phyloP scores from a whole-genome alignment of 2,113 vertebrate species.

The Esox niger region DNA sequence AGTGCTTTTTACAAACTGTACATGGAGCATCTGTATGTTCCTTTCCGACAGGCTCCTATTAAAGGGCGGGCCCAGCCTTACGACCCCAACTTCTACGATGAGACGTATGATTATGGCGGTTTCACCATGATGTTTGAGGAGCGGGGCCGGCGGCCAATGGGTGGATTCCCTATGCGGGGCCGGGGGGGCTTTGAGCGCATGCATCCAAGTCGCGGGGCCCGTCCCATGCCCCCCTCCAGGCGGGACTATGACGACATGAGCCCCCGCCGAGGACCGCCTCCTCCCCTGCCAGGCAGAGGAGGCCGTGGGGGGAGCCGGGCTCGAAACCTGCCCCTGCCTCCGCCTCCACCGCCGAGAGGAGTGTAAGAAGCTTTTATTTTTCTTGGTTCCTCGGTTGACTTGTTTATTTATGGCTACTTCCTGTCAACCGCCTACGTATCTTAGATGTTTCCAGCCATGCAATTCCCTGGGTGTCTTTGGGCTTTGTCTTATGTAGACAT shows the following conservation, averaged over 20 bases:
- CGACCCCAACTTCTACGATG: constrained; percentile 96
- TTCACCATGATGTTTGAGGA: constrained; percentile 98
- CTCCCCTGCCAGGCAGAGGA: constrained; percentile 76
- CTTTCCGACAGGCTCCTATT: constrained; percentile 84
- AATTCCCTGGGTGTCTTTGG: neutral
- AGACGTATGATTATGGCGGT: constrained; percentile 96
- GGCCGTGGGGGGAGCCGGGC: constrained; percentile 89
- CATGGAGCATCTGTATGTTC: neutral
- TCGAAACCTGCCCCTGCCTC: constrained; percentile 91
- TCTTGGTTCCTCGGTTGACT: neutral
- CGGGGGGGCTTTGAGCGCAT: constrained; percentile 91
- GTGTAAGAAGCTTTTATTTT: constrained; percentile 72
- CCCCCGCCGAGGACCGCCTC: constrained; percentile 91
- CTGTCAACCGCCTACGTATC: no score
- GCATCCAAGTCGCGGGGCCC: constrained; percentile 82
- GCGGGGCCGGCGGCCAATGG: constrained; percentile 86
- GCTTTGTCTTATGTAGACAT: neutral
- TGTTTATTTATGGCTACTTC: constrained; percentile 3
- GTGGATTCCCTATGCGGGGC: constrained; percentile 87
- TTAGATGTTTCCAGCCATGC: no score
- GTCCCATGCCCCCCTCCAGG: constrained; percentile 86
- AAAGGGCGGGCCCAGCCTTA: constrained; percentile 96
- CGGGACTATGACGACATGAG: constrained; percentile 96
- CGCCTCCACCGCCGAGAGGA: constrained; percentile 92
- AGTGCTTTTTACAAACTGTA: no score